These are phyloP conservation scores for Enteromius radiatus DNA, from an alignment of 2,797 vertebrate genomes.

Conservation along the genomic window DNA sequence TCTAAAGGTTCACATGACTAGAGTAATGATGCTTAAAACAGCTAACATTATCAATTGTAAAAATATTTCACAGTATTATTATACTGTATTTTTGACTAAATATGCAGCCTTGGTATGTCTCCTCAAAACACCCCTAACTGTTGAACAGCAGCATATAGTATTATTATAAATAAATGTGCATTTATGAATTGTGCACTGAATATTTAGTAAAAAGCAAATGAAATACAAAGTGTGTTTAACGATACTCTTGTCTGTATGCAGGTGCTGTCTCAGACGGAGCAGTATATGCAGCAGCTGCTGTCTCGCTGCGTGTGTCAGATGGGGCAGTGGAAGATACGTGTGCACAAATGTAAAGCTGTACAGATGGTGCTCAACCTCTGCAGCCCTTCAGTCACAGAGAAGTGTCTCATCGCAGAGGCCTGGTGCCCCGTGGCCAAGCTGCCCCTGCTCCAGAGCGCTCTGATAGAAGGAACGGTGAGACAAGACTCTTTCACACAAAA, in stretches of 20 bases:
- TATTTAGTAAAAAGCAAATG: not conserved
- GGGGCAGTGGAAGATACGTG: constrained; percentile 74
- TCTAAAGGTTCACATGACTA: not conserved
- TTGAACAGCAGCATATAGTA: not conserved
- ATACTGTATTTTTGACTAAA: not conserved
- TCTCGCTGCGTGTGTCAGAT: constrained; percentile 72
- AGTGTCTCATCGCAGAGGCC: constrained; percentile 84
- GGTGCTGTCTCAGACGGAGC: constrained; percentile 82
- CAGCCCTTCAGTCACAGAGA: constrained; percentile 80
- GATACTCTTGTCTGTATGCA: constrained; percentile 27
- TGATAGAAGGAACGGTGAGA: constrained; percentile 63
- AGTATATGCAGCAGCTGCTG: constrained; percentile 82
- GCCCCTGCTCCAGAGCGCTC: constrained; percentile 74
- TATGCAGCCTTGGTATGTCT: not conserved
- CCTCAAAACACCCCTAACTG: not conserved
- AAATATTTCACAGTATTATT: not conserved
- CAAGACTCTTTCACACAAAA: not conserved
- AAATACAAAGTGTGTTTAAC: not conserved
- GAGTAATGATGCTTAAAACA: not conserved
- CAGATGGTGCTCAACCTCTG: constrained; percentile 85
- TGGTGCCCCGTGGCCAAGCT: constrained; percentile 82
- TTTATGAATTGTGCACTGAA: not conserved
- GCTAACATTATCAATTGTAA: not conserved
- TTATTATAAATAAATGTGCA: not conserved
- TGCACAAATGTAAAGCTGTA: constrained; percentile 85